Conservation (phyloP, 2,113 vertebrate species). For the Atractosteus spatula region DNA sequence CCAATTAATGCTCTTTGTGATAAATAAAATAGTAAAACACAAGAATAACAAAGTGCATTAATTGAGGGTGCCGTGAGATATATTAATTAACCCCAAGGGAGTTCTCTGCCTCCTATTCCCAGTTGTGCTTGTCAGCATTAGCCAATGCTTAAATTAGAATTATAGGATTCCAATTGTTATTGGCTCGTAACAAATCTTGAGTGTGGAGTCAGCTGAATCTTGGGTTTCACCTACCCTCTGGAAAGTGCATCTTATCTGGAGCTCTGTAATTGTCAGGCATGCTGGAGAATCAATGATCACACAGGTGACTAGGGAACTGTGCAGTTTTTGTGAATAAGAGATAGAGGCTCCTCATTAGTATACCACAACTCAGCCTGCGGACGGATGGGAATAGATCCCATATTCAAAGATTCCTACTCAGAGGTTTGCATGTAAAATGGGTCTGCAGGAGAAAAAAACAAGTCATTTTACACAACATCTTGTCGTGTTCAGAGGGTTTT, state of each 20-base stretch:
- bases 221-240: constrained; percentile 21
- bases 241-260: constrained; percentile 8
- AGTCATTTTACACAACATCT: too few relatives aligned
- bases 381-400: too few relatives aligned
- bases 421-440: too few relatives aligned
- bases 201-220: constrained; percentile 40
- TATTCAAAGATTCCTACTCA: too few relatives aligned
- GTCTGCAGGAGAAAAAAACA: too few relatives aligned
- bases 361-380: too few relatives aligned
- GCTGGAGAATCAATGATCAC: background rate
- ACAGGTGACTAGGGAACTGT: too few relatives aligned
- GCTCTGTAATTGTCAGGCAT: constrained; percentile 9
- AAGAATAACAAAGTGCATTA: constrained; percentile 21
- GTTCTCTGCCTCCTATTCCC: constrained; percentile 50
- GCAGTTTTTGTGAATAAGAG: too few relatives aligned
- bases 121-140: constrained; percentile 53
- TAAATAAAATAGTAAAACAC: background rate
- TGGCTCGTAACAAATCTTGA: constrained; percentile 50
- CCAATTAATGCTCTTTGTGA: too few relatives aligned
- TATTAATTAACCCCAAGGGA: constrained; percentile 61
- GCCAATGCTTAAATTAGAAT: constrained; percentile 61
- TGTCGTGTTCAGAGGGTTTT: too few relatives aligned
- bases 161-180: constrained; percentile 61
- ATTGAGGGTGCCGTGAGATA: constrained; percentile 57
- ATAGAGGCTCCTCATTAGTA: too few relatives aligned